Conservation (phyloP, 64 coral and sea anemone species). For the Hydrozoanthus tunicans region DNA sequence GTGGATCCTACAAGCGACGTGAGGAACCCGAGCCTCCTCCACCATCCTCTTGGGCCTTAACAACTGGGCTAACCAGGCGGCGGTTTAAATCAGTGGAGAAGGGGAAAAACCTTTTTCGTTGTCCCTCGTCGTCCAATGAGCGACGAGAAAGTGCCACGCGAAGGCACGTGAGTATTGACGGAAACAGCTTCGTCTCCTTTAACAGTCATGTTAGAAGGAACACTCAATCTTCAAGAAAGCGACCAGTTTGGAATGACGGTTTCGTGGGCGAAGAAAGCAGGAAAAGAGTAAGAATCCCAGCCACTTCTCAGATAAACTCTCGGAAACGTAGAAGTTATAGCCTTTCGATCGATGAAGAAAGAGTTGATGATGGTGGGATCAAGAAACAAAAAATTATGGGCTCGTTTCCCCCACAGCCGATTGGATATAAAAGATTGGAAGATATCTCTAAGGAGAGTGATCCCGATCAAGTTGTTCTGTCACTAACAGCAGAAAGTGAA, state of each 20-base stretch:
- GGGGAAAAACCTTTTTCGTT: no score
- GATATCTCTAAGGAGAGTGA: conserved; percentile 19
- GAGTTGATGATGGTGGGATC: background rate
- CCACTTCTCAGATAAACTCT: background rate
- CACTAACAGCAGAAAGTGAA: conserved; percentile 7
- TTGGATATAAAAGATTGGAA: conserved; percentile 37
- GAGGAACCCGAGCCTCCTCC: no score
- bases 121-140: background rate
- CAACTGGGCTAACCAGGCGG: no score
- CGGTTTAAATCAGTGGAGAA: no score
- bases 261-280: background rate
- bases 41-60: no score
- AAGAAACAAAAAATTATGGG: conserved; percentile 16
- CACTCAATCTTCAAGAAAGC: background rate
- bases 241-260: background rate
- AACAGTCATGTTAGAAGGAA: background rate
- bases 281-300: background rate
- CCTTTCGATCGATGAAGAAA: background rate
- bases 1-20: no score
- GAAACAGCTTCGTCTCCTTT: no score
- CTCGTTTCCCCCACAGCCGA: background rate
- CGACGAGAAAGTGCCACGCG: background rate
- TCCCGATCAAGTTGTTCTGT: conserved; percentile 37
- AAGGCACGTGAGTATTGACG: background rate
- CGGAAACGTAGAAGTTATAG: conserved; percentile 20